Conservation (phyloP, 2,797 vertebrate genomes). For the Luscinia luscinia region DNA sequence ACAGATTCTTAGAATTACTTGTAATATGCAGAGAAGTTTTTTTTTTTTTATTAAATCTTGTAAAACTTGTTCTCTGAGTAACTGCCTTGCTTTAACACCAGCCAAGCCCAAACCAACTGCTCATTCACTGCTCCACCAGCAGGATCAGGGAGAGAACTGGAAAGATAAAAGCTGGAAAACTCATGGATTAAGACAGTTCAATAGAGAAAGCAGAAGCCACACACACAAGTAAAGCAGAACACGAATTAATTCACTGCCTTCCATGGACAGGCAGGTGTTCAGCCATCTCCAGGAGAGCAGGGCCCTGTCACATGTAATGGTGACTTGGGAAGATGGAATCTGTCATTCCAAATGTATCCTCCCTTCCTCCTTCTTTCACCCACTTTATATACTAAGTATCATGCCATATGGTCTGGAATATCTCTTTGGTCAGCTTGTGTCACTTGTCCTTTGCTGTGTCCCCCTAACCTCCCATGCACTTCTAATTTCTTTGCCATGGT, state of each 20-base stretch:
- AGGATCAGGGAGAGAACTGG: not conserved
- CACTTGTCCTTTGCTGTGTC: not conserved
- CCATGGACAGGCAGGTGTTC: not conserved
- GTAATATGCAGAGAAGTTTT: not conserved
- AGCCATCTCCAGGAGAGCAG: not conserved
- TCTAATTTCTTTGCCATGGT: accelerated
- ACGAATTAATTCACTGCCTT: not conserved
- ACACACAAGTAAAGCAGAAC: not conserved
- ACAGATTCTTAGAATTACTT: not conserved
- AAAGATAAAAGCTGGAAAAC: not conserved
- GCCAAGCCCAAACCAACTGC: not conserved
- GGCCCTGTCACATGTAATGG: not conserved
- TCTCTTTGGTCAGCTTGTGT: not conserved
- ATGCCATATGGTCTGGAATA: not conserved
- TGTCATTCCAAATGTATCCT: not conserved
- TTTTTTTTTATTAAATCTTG: not conserved
- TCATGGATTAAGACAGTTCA: not conserved
- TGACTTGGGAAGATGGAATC: not conserved
- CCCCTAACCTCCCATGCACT: not conserved
- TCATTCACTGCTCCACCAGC: not conserved
- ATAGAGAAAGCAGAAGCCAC: not conserved
- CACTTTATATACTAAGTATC: not conserved
- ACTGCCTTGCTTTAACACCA: not conserved
- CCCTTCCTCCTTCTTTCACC: not conserved
- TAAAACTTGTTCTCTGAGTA: not conserved